Evolutionary conservation across 1,140 invertebrate genomes (phyloP).

Genomic region (Drosophila bocqueti): DNA sequence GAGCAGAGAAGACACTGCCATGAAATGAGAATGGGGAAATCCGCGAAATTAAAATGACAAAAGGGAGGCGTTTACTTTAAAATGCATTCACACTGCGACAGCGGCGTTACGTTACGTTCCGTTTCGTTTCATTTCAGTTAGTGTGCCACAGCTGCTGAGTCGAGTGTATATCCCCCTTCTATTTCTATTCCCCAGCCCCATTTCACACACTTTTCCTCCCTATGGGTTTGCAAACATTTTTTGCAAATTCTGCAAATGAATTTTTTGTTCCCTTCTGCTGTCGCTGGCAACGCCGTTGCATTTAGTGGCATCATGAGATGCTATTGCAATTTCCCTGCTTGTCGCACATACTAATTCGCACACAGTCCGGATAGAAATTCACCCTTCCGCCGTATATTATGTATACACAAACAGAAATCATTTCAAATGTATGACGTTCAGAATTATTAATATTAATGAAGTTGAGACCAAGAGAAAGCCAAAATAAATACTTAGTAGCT

Average conservation of each 20-base stretch:
- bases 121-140: constrained; percentile 81
- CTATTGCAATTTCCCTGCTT: constrained; percentile 84
- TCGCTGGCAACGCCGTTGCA: constrained; percentile 57
- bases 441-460: neutral
- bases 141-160: constrained; percentile 63
- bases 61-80: constrained; percentile 78
- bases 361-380: constrained; percentile 52
- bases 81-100: constrained; percentile 65
- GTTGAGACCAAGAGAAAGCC: neutral
- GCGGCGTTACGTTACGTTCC: constrained; percentile 37
- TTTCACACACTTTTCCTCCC: constrained; percentile 2
- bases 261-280: constrained; percentile 60
- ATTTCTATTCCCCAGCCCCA: constrained; percentile 1
- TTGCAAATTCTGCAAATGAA: constrained; percentile 82
- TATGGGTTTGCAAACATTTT: constrained; percentile 55
- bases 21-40: constrained; percentile 73
- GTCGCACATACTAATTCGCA: constrained; percentile 83
- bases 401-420: constrained; percentile 1
- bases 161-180: constrained; percentile 16
- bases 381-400: constrained; percentile 12
- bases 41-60: constrained; percentile 83
- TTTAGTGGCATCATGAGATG: constrained; percentile 84
- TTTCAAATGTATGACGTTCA: neutral
- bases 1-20: constrained; percentile 24
- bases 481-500: neutral